phyloP scores from a whole-genome alignment of 2,797 vertebrate genomes.

The Triplophysa bombifrons region DNA sequence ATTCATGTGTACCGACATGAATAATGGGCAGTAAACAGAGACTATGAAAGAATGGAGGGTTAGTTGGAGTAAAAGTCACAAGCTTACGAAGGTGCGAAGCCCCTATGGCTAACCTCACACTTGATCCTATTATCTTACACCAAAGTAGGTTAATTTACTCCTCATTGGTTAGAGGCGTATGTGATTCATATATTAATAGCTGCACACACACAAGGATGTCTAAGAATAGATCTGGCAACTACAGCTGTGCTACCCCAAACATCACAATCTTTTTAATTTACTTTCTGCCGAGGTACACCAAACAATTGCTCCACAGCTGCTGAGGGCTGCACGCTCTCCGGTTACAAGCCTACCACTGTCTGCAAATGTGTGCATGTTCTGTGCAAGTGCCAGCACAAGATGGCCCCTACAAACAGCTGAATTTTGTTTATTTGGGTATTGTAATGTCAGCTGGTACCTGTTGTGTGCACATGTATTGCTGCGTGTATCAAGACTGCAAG shows the following conservation, averaged over 20 bases:
- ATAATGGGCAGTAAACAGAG: slow-evolving; percentile 17
- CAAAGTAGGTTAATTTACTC: slow-evolving; percentile 40
- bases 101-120: slow-evolving; percentile 17
- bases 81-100: neutral
- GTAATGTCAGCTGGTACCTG: slow-evolving; percentile 2
- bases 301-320: slow-evolving; percentile 32
- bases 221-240: neutral
- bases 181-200: slow-evolving; percentile 18
- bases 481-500: slow-evolving; percentile 46
- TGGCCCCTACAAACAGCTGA: slow-evolving; percentile 32
- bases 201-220: neutral
- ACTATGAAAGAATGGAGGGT: neutral
- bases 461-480: slow-evolving; percentile 20
- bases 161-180: slow-evolving; percentile 31
- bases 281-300: slow-evolving; percentile 11
- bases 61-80: slow-evolving; percentile 4
- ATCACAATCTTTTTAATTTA: slow-evolving; percentile 10
- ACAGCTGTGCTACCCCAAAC: slow-evolving; percentile 29
- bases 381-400: slow-evolving; percentile 45
- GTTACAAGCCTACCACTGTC: slow-evolving; percentile 19
- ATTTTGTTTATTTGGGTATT: neutral
- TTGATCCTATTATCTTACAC: slow-evolving; percentile 12
- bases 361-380: slow-evolving; percentile 49
- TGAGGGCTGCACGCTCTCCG: slow-evolving; percentile 15
- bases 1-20: slow-evolving; percentile 6